These are phyloP conservation scores for Tadarida brasiliensis DNA, from an alignment of 2,797 vertebrate species.

Conservation along the genomic window DNA sequence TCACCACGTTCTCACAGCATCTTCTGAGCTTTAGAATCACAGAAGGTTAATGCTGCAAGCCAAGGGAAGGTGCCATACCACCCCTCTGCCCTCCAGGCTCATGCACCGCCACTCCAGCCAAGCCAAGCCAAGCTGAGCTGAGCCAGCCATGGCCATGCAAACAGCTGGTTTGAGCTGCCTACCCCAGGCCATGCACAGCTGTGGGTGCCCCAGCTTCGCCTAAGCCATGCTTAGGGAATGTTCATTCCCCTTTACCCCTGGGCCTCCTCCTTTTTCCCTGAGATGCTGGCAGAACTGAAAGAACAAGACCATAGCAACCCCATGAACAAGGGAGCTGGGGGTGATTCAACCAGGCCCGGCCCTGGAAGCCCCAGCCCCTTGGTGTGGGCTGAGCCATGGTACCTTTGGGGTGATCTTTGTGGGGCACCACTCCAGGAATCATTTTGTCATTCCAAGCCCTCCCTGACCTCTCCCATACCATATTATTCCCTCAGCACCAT, in stretches of 20 bases:
- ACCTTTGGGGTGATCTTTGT: neutral
- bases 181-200: slow-evolving; percentile 77
- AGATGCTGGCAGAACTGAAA: slow-evolving; percentile 79
- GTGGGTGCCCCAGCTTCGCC: slow-evolving; percentile 43
- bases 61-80: neutral
- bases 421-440: neutral
- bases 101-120: slow-evolving; percentile 42
- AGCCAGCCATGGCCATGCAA: slow-evolving; percentile 67
- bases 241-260: slow-evolving; percentile 81
- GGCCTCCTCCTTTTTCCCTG: slow-evolving; percentile 76
- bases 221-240: slow-evolving; percentile 74
- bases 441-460: neutral
- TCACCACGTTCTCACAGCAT: slow-evolving; percentile 59
- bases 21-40: slow-evolving; percentile 67
- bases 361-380: neutral
- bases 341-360: neutral
- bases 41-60: slow-evolving; percentile 60
- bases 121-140: slow-evolving; percentile 54
- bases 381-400: neutral
- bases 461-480: neutral
- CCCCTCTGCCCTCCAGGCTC: slow-evolving; percentile 53
- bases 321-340: slow-evolving; percentile 36
- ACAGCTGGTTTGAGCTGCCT: slow-evolving; percentile 49
- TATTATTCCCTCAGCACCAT: neutral
- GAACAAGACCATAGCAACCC: slow-evolving; percentile 77